These are phyloP conservation scores for Tympanoctomys barrerae DNA, from an alignment of 2,797 vertebrate species.

Conservation along the genomic window DNA sequence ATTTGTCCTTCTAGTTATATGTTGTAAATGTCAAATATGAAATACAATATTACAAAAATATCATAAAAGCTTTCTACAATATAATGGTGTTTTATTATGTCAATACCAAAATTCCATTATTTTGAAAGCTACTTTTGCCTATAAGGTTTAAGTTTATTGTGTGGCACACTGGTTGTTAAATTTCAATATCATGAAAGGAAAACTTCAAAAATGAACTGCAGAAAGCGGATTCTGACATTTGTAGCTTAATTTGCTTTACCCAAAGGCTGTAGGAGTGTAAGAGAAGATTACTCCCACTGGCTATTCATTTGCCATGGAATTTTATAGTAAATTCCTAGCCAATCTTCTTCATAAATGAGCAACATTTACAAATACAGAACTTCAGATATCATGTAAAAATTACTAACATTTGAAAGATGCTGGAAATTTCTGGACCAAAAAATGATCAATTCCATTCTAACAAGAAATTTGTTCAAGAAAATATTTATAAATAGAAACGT, in stretches of 20 bases:
- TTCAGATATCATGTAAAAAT: not conserved
- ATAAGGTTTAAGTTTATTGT: conserved; percentile 66
- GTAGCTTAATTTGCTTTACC: conserved; percentile 27
- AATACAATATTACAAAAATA: conserved; percentile 65
- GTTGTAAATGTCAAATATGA: conserved; percentile 77
- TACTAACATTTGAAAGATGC: not conserved
- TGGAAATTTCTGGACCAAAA: conserved; percentile 23
- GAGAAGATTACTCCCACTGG: not conserved
- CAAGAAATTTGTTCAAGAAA: not conserved
- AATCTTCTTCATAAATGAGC: not conserved
- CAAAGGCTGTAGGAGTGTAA: not conserved
- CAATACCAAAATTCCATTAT: conserved; percentile 75
- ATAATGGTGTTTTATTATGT: conserved; percentile 74
- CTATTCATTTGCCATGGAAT: not conserved
- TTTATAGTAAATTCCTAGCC: not conserved
- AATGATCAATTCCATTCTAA: not conserved
- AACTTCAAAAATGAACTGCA: conserved; percentile 54
- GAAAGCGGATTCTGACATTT: conserved; percentile 62
- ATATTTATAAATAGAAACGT: not conserved
- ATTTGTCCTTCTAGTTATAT: conserved; percentile 63
- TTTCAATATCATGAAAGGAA: conserved; percentile 53
- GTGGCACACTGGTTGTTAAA: conserved; percentile 68
- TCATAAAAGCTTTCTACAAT: conserved; percentile 67
- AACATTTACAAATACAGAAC: conserved; percentile 12
- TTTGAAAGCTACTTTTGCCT: conserved; percentile 71